Evolutionary conservation across 2,797 vertebrate genomes (phyloP), one percentile per base, ranked within the genome.

Genomic region (Galago senegalensis): DNA sequence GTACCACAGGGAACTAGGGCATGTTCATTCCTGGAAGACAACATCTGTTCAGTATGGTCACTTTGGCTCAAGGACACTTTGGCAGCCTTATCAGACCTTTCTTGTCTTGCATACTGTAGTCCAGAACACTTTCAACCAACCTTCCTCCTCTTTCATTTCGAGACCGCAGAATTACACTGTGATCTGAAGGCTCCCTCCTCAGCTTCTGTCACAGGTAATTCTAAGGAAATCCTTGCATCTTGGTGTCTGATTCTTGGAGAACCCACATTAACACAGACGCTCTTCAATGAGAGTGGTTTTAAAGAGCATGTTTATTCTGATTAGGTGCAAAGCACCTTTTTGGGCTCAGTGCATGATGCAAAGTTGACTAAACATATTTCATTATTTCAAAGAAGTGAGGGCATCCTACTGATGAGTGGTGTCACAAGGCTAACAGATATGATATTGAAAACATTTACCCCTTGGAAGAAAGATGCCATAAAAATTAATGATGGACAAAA

Each of bases 401-500:
- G 7, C 49, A 76, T 90, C 56, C 46, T 91, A 69, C 37, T 88
- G 58, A 88, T 16, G 17, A 80, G 75, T 89, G 29, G 27, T 90
- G 18, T 94, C 79, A 76, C 76, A 92, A 95, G 31, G 37, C 23
- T 67, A 49, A 86, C 93, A 92, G 69, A 77, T 53, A 43, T 14
- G 92, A 89, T 94, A 94, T 56, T 91, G 88, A 89, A 96, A 93
- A 87, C n/a, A 93, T 96, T 89, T 76, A 90, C 23, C 31, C 43
- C 63, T 95, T 91, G 12, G 29, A 93, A 94, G 77, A 85, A 75
- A 84, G 88, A 56, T 80, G 49, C 14, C 29, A 40, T 97, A 96
- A 97, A 93, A 97, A 73, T 95, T 97, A 96, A 96, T 90, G 60
- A 93, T 40, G 81, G 73, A 92, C 73, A 96, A 96, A 96, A 97